Conservation (phyloP, 2,797 vertebrate genomes). For the Phataginus tricuspis region DNA sequence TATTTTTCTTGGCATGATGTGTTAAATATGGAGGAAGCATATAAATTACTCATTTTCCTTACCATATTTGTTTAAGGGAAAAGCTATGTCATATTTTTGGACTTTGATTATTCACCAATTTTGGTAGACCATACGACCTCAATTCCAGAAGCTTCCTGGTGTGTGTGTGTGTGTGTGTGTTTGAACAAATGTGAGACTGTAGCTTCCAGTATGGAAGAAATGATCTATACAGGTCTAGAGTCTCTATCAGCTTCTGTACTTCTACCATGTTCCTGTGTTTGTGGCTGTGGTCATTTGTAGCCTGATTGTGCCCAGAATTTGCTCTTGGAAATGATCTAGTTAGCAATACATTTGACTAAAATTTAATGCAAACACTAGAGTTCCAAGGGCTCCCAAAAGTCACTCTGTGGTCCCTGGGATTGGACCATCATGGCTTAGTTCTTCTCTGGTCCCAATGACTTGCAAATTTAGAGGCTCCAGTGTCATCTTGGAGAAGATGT, state of each 20-base stretch:
- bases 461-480: neutral
- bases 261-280: neutral
- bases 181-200: neutral
- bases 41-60: neutral
- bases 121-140: neutral
- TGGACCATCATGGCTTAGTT: neutral
- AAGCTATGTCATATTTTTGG: neutral
- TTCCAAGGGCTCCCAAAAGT: neutral
- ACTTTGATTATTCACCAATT: neutral
- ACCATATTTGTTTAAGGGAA: neutral
- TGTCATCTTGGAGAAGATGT: neutral
- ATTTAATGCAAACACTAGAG: neutral
- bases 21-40: neutral
- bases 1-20: neutral
- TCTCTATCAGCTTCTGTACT: neutral
- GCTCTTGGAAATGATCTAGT: neutral
- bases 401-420: neutral
- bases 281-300: neutral
- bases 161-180: neutral
- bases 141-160: neutral
- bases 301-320: neutral
- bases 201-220: neutral
- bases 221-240: neutral
- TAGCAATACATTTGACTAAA: neutral
- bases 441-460: neutral